Conservation (phyloP, 2,888 invertebrate genomes). For the Poecilobothrus nobilitatus region DNA sequence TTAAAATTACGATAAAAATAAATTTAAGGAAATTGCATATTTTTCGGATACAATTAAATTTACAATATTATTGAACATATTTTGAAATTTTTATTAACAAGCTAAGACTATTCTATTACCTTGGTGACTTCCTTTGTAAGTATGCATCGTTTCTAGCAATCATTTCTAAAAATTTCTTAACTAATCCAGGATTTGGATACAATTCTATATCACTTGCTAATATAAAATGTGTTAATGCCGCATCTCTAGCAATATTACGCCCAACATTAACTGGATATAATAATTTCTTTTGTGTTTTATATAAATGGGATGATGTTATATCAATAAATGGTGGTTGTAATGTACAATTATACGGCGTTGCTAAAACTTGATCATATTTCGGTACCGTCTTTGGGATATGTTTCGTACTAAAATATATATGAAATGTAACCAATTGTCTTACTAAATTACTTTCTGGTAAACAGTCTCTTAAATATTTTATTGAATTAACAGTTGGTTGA, state of each 20-base stretch:
- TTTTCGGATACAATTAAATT: no score
- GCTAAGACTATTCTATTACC: no score
- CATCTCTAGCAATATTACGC: constrained; percentile 77
- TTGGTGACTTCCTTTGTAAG: constrained; percentile 50
- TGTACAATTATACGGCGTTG: constrained; percentile 62
- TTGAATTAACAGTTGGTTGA: constrained; percentile 64
- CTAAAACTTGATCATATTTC: constrained; percentile 52
- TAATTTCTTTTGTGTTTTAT: constrained; percentile 70
- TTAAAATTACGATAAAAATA: no score
- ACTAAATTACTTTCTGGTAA: constrained; percentile 57
- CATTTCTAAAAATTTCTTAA: constrained; percentile 76
- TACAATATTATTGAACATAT: no score
- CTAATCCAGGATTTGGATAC: constrained; percentile 76
- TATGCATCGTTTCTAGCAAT: constrained; percentile 64
- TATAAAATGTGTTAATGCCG: constrained; percentile 72
- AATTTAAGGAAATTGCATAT: no score
- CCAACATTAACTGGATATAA: constrained; percentile 87
- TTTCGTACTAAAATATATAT: constrained; percentile 78
- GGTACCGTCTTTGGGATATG: constrained; percentile 73
- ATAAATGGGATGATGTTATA: constrained; percentile 57
- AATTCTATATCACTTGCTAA: constrained; percentile 84
- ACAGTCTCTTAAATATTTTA: constrained; percentile 73
- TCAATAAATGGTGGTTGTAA: constrained; percentile 59
- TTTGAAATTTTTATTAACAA: constrained; percentile 14
- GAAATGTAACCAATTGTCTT: constrained; percentile 74